A percentile compares a stretch with the other conserved stretches of the same genome.
phyloP scores from a whole-genome alignment of 1,140 invertebrate species.

The Archegozetes longisetosus region DNA sequence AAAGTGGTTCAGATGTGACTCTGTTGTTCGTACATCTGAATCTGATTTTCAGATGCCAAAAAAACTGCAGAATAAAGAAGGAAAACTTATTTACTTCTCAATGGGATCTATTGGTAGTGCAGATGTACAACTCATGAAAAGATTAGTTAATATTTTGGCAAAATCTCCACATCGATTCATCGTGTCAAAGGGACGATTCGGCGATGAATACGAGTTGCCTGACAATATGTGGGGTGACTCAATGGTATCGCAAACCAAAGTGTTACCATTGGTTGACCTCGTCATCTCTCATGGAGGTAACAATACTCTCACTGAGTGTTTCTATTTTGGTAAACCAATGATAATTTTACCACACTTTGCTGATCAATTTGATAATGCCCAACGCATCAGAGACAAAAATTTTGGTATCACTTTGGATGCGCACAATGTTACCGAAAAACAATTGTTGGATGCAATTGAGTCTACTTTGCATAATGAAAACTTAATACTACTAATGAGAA shows the following conservation, averaged over 20 bases:
- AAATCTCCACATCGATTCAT: constrained; percentile 7
- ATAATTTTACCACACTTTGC: constrained; percentile 12
- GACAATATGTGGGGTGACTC: constrained; percentile 12
- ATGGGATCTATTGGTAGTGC: too few relatives aligned
- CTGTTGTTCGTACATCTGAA: background rate
- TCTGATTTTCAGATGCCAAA: background rate
- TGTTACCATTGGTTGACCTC: constrained; percentile 12
- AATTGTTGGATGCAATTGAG: constrained; percentile 2
- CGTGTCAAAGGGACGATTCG: background rate
- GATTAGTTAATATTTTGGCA: background rate
- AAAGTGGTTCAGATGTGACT: background rate
- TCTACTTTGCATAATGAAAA: background rate
- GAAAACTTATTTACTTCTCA: constrained; percentile 1
- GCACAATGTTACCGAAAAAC: background rate
- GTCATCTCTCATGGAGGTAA: constrained; percentile 26
- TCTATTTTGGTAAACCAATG: constrained; percentile 3
- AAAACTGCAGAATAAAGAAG: background rate
- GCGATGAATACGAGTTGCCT: background rate
- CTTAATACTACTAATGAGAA: background rate
- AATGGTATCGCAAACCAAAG: background rate
- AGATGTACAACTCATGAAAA: constrained; percentile 8
- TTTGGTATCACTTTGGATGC: background rate
- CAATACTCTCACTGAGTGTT: constrained; percentile 15
- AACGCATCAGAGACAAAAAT: background rate
- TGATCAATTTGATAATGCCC: constrained; percentile 14